Conservation (phyloP, 2,888 invertebrate genomes). For the Notocelia uddmanniana region DNA sequence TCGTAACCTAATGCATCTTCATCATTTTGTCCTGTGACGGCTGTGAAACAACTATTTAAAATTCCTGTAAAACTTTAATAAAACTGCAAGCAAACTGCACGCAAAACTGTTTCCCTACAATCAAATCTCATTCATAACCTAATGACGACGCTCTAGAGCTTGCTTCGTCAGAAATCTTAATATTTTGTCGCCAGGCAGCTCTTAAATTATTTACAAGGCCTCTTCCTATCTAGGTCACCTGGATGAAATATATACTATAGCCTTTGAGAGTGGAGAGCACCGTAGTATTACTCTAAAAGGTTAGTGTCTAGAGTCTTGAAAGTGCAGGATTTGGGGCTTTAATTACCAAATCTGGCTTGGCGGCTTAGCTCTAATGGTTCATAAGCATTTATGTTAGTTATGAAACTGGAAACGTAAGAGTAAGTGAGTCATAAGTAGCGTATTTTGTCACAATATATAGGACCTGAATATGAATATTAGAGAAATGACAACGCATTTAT, state of each 20-base stretch:
- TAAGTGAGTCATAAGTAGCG: background rate
- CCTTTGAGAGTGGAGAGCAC: constrained; percentile 42
- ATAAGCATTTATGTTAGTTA: background rate
- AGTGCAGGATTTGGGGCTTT: constrained; percentile 1
- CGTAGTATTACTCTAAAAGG: constrained; percentile 27
- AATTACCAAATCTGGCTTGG: constrained; percentile 6
- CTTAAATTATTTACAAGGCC: constrained; percentile 33
- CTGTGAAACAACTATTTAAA: too few relatives aligned
- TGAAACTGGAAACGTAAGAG: background rate
- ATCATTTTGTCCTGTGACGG: background rate
- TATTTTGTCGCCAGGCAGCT: constrained; percentile 27
- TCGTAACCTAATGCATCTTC: too few relatives aligned
- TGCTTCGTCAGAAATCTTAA: constrained; percentile 20
- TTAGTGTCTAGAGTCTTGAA: constrained; percentile 19
- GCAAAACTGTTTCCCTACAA: constrained; percentile 4
- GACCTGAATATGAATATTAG: too few relatives aligned
- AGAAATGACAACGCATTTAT: too few relatives aligned
- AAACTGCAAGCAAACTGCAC: constrained; percentile 7
- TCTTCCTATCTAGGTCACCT: constrained; percentile 53
- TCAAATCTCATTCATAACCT: constrained; percentile 25
- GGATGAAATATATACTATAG: constrained; percentile 48
- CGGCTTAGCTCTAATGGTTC: constrained; percentile 17
- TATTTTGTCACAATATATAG: too few relatives aligned
- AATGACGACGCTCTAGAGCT: constrained; percentile 16
- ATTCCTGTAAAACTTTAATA: background rate